Conservation (phyloP, 2,113 vertebrate species). For the Vanacampus margaritifer region DNA sequence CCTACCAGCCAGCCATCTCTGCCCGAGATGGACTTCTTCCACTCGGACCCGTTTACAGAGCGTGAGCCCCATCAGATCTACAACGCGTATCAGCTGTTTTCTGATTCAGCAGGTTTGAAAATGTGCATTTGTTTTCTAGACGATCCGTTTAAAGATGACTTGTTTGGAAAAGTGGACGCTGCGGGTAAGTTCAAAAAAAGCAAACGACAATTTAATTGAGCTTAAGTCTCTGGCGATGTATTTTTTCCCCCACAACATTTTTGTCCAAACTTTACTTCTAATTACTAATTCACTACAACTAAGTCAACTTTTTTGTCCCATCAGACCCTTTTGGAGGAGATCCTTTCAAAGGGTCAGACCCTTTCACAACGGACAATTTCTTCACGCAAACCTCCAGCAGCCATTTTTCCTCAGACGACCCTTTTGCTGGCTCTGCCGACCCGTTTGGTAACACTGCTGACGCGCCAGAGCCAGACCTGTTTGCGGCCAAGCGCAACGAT, state of each 20-base stretch:
- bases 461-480: slow-evolving; percentile 60
- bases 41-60: slow-evolving; percentile 91
- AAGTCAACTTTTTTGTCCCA: slow-evolving; percentile 5
- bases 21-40: slow-evolving; percentile 86
- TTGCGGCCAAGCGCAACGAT: slow-evolving; percentile 46
- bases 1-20: slow-evolving; percentile 69
- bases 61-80: slow-evolving; percentile 74
- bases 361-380: slow-evolving; percentile 91
- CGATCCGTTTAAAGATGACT: slow-evolving; percentile 96
- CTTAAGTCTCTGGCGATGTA: too few relatives aligned
- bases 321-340: slow-evolving; percentile 93
- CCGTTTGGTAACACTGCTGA: slow-evolving; percentile 60
- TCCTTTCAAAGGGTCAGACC: slow-evolving; percentile 95
- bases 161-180: slow-evolving; percentile 85
- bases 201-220: neutral
- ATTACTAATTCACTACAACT: too few relatives aligned
- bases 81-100: neutral
- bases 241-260: too few relatives aligned
- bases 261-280: too few relatives aligned
- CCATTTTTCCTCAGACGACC: slow-evolving; percentile 75
- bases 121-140: slow-evolving; percentile 41
- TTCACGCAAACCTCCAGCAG: slow-evolving; percentile 80
- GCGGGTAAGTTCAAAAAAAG: slow-evolving; percentile 64
- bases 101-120: neutral
- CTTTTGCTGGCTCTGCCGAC: slow-evolving; percentile 71